Evolutionary conservation across 2,888 invertebrate genomes (phyloP), one percentile per base, ranked within the genome.

Genomic region (Tinea trinotella): DNA sequence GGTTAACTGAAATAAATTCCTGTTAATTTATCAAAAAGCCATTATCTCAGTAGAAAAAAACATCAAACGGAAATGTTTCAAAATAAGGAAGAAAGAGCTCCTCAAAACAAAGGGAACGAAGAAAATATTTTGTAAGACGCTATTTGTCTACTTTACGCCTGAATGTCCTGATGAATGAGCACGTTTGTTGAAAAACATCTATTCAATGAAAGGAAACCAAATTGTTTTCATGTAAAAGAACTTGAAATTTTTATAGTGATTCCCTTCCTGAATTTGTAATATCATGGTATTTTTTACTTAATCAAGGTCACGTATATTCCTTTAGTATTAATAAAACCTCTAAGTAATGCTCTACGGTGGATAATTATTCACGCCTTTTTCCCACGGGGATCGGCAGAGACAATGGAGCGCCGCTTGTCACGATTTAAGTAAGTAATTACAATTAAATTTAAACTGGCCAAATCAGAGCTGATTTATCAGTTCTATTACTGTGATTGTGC

Each of bases 71-170:
- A 59, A 59, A 56, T 57, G 48, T 48, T 56, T 54, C 56, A 56
- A 58, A 60, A 61, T 57, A 59, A 61, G 57, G 58, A 53, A 46
- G 52, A 54, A 58, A 59, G 58, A 64, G 61, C 65, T 68, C 64
- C 61, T 66, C 62, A 64, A 62, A 63, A 67, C 65, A 62, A 63
- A 63, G 62, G 59, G 57, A 36, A 19, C 18, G 30, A 59, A 62
- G 61, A 67, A 65, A 67, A 66, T 64, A 65, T 69, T 66, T 64
- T 65, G 61, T 60, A 60, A 60, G 62, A 57, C 55, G 58, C 55
- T 65, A 62, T 69, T 67, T 66, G 64, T 64, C 63, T 63, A 62
- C 64, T 64, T 62, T 61, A 59, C 62, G 59, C 59, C 55, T 54
- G 59, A 55, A 57, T 54, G 50, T 50, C 24, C 59, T 57, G 54